These are phyloP conservation scores for Silvanus unidentatus DNA, from an alignment of 2,888 invertebrate species.

Conservation along the genomic window DNA sequence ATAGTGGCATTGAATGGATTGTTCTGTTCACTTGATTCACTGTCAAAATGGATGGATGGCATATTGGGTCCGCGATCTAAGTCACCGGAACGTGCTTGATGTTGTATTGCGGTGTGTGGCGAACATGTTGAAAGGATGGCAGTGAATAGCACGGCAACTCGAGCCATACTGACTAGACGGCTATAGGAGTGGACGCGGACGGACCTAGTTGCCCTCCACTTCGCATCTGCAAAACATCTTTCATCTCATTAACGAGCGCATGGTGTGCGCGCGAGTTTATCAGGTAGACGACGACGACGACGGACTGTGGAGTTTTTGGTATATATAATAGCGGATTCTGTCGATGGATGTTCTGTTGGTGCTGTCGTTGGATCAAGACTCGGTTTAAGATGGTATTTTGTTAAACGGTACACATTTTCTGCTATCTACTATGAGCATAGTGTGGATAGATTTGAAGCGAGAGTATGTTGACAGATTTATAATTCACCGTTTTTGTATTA, in stretches of 20 bases:
- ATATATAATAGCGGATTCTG: no score
- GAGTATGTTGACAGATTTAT: conserved; percentile 7
- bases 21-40: neutral
- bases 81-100: conserved; percentile 32
- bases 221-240: conserved; percentile 18
- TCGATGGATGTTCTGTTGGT: no score
- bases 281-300: conserved; percentile 7
- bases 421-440: no score
- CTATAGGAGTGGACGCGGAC: neutral
- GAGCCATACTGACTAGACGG: conserved; percentile 39
- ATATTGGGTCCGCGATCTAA: conserved; percentile 34
- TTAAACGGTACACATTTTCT: conserved; percentile 9
- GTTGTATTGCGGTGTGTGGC: conserved; percentile 31
- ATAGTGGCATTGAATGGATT: conserved; percentile 12
- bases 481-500: no score
- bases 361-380: no score
- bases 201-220: conserved; percentile 15
- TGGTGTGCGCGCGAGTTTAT: neutral
- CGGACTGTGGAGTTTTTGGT: no score
- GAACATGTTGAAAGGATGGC: conserved; percentile 29
- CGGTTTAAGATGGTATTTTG: no score
- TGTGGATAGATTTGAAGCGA: no score
- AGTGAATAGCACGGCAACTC: conserved; percentile 34
- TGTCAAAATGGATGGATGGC: neutral
- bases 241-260: conserved; percentile 21